These are phyloP conservation scores for Scaptomyza parva DNA, from an alignment of 2,888 invertebrate genomes.

Conservation along the genomic window DNA sequence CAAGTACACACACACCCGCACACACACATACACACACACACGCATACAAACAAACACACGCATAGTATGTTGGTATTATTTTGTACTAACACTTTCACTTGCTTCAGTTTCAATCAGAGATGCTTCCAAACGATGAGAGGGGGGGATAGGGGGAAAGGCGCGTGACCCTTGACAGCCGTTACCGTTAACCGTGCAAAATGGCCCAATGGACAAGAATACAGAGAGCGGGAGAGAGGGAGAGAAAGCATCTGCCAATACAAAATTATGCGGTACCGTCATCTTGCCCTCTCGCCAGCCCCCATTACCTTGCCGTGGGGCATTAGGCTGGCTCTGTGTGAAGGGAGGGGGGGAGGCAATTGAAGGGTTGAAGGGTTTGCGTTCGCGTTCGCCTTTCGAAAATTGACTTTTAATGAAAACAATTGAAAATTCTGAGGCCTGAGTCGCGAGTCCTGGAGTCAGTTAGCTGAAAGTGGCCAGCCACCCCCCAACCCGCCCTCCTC, in stretches of 20 bases:
- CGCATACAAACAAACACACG: too few species aligned
- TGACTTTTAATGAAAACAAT: conserved; percentile 82
- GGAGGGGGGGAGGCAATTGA: too few species aligned
- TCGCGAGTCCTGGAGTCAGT: conserved; percentile 11
- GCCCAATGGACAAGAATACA: conserved; percentile 64
- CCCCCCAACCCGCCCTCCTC: not conserved
- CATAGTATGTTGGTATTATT: too few species aligned
- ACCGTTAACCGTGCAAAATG: conserved; percentile 60
- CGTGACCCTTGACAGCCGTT: conserved; percentile 75
- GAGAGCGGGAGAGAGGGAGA: too few species aligned
- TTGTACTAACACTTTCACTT: conserved; percentile 14
- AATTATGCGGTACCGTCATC: conserved; percentile 68
- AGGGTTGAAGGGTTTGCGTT: conserved; percentile 57
- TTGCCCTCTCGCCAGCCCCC: conserved; percentile 2
- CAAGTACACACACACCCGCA: too few species aligned
- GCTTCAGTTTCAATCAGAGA: conserved; percentile 70
- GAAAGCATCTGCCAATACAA: conserved; percentile 72
- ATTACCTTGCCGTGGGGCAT: conserved; percentile 23
- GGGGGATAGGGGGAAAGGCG: conserved; percentile 5
- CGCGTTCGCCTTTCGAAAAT: conserved; percentile 49
- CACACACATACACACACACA: not conserved
- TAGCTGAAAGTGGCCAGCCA: conserved; percentile 3
- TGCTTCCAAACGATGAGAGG: not conserved
- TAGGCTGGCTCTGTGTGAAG: conserved; percentile 5
- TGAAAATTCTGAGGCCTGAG: conserved; percentile 68